Evolutionary conservation across 2,888 invertebrate species (phyloP), one percentile per base, ranked within the genome.

Genomic region (Mechanitis messenoides): DNA sequence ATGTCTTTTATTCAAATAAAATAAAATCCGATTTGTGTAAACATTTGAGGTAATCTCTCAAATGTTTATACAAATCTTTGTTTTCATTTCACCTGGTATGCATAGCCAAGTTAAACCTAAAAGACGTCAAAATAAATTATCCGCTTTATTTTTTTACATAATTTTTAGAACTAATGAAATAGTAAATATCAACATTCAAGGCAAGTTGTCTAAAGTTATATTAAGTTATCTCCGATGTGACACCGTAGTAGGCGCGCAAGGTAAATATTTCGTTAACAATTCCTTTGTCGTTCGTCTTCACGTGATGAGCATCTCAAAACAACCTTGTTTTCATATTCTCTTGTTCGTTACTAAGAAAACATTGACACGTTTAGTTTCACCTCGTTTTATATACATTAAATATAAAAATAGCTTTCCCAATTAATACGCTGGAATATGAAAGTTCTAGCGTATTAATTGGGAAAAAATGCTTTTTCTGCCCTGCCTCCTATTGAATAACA

Each of bases 181-280:
- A 62, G 58, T 59, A 61, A 60, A 53, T 66, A 67, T 69, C 68
- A 68, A 66, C 64, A 67, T 66, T 68, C 69, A 63, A 58, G 60
- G 56, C 62, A 58, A 59, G 67, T 58, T 55, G 60, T 58, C 61
- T 60, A 46, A 68, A 71, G 66, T 69, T 67, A 62, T 68, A 71
- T 69, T 66, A 68, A 64, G 65, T 62, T 63, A 61, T 68, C 65
- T 63, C 56, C 60, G 59, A 60, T 61, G 62, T 65, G 64, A 65
- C 64, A 64, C 57, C 56, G 56, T 56, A 56, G 72, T 72, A 74
- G 73, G 70, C 67, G 71, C 50, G 71, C 63, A 65, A 63, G 63
- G 70, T 70, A 73, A 72, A 74, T 68, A 70, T 66, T 83, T 82
- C 80, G 79, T 83, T 81, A 85, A 84, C 84, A 80, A 85, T 84